A percentile compares a stretch with the other conserved stretches of the same genome.
Evolutionary conservation across 2,797 vertebrate species (phyloP).

Genomic region (Dipus sagitta): DNA sequence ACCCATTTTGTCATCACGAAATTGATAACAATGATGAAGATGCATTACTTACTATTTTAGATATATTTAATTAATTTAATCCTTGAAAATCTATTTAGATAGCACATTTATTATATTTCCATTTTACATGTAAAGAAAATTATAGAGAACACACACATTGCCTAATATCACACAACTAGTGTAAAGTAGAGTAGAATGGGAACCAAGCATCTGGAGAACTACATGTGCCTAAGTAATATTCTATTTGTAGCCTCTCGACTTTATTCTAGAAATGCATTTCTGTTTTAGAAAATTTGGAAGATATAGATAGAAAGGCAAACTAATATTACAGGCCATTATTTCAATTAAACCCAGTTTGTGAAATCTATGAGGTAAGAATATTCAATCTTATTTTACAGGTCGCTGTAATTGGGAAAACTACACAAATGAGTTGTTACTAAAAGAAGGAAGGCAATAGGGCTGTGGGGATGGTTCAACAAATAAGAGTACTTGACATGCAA

Average conservation of each 20-base stretch:
- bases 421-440: neutral
- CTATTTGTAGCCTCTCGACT: neutral
- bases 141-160: neutral
- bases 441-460: neutral
- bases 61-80: conserved; percentile 9
- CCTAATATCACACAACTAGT: neutral
- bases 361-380: conserved; percentile 3
- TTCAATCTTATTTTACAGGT: conserved; percentile 29
- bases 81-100: neutral
- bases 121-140: neutral
- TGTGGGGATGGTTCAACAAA: no score
- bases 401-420: neutral
- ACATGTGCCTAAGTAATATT: neutral
- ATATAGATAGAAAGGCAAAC: neutral
- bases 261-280: conserved; percentile 6
- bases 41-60: neutral
- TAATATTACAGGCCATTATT: neutral
- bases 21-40: neutral
- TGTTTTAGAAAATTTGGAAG: neutral
- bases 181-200: neutral
- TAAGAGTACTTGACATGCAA: no score
- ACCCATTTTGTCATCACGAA: conserved; percentile 17
- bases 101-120: neutral
- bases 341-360: neutral
- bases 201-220: neutral